Conservation (phyloP, 2,113 vertebrate genomes). For the Mesoclemmys tuberculata region DNA sequence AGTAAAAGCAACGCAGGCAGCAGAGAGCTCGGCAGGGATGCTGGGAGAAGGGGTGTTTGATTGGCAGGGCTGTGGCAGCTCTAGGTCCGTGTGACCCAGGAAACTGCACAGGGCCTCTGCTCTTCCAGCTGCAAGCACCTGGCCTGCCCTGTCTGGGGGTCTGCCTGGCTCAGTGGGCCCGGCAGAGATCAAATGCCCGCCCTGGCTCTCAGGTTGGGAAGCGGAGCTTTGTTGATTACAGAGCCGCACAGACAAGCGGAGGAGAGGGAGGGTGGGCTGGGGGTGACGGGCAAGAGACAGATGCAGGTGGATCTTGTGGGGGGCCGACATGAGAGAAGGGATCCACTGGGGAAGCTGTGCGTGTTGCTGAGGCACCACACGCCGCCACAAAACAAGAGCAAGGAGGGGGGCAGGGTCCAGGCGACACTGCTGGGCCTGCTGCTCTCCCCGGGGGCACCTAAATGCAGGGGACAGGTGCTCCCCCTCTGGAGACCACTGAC, state of each 20-base stretch:
- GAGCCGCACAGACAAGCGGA: background rate
- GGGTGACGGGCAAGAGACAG: background rate
- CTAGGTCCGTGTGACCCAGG: background rate
- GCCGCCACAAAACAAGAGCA: background rate
- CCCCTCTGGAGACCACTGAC: background rate
- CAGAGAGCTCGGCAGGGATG: background rate
- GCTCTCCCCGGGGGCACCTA: background rate
- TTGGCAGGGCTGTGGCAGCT: background rate
- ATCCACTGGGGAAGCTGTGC: background rate
- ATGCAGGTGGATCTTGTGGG: background rate
- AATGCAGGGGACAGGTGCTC: background rate
- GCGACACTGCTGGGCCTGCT: background rate
- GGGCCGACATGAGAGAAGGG: background rate
- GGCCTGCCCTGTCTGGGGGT: background rate
- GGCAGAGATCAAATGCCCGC: background rate
- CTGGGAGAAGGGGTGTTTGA: background rate
- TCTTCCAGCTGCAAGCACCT: background rate
- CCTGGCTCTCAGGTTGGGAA: background rate
- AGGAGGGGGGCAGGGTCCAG: background rate
- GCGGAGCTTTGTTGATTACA: background rate
- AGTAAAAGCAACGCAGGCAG: constrained; percentile 14
- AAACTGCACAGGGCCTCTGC: background rate
- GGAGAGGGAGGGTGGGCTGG: background rate
- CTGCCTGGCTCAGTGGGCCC: background rate
- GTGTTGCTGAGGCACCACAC: background rate